Evolutionary conservation across 53 echinoderm and acorn worm species (phyloP), one percentile per base, ranked within the genome.

Genomic region (Pentamera pediparva): DNA sequence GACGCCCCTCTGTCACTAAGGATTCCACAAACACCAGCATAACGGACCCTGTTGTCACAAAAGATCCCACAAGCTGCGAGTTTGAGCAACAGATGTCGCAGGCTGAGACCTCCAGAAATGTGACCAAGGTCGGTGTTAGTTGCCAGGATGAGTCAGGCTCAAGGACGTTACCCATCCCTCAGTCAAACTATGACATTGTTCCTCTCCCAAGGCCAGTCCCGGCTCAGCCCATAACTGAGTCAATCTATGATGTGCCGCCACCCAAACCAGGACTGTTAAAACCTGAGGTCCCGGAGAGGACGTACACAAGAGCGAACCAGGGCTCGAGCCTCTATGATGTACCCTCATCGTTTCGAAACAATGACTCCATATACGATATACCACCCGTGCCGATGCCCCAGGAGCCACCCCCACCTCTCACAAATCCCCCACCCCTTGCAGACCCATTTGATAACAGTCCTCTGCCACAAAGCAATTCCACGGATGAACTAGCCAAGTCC

Each of bases 401-500:
- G 58, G 58, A 57, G 32, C 58, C 58, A 11, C 67, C 67, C 10
- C 40, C 40, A 43, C 54, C 54, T 8, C 24, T 54, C 25, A 24
- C 54, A 54, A 54, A 19, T 54, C 54, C 54, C 54, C 54, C 54
- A 54, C 1, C 25, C 24, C 41, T 67, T 6, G 27, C 37, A 2
- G 45, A 67, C 18, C 29, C 67, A 9, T 67, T 67, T 29, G 41
- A 24, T 10, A 43, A 8, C 27, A 67, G 29, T 18, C 67, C 67
- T 26, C 28, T 67, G 29, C 48, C 67, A 19, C 69, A 84, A 55
- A 91, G 85, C 52, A 76, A 83, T 59, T 98, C 98, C 13, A 98
- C 98, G 1, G 92, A 98, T 74, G 81, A 85, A 56, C 78, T 98
- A n/a, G 98, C 98, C 10, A 82, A 84, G 49, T 85, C 85, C 35